Evolutionary conservation across 2,113 vertebrate genomes (phyloP).

Genomic region (Chascanopsetta lugubris): DNA sequence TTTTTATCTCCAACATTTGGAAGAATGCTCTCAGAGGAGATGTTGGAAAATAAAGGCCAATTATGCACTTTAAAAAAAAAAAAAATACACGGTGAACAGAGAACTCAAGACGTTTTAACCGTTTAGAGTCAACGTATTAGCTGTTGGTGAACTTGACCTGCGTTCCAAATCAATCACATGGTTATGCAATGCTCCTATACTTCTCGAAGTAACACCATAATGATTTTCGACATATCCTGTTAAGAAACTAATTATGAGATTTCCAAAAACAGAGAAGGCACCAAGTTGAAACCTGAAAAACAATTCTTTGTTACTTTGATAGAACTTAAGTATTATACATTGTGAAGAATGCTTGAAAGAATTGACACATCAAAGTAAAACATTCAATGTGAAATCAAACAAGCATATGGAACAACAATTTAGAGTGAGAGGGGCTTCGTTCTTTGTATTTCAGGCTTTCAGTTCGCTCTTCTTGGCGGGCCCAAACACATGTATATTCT

Average conservation of each 20-base stretch:
- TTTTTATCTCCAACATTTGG: constrained; percentile 43
- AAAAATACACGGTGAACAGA: background rate
- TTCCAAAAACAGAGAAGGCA: background rate
- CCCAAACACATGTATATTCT: constrained; percentile 43
- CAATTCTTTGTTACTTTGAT: too few species aligned
- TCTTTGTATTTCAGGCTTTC: constrained; percentile 10
- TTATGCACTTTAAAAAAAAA: too few species aligned
- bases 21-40: constrained; percentile 24
- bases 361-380: background rate
- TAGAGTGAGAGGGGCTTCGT: background rate
- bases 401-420: background rate
- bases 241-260: too few species aligned
- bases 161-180: background rate
- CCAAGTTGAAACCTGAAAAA: too few species aligned
- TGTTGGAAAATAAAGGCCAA: constrained; percentile 23
- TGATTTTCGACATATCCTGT: too few species aligned
- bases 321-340: too few species aligned
- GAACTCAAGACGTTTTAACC: constrained; percentile 13
- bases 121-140: background rate
- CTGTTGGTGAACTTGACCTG: background rate
- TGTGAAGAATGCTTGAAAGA: background rate
- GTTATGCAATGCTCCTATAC: background rate
- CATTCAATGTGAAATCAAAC: background rate
- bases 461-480: constrained; percentile 29
- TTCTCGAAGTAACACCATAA: background rate